Percentiles rank a stretch among this genome's conserved stretches.
Conservation (phyloP, 2,888 invertebrate species). For the Oeneis ivallda region DNA sequence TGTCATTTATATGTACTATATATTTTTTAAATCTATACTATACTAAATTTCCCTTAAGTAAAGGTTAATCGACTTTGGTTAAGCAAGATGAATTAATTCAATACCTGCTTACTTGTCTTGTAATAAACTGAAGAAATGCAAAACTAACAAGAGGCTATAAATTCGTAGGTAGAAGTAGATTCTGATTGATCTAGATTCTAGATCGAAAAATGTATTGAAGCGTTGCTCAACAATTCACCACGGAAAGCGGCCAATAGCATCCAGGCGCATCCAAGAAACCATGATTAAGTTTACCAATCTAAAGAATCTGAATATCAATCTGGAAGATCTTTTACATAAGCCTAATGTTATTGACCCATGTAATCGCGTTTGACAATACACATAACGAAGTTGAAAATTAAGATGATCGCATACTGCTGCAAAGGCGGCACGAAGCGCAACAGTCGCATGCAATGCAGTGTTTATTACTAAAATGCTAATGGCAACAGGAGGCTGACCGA, state of each 20-base stretch:
- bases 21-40: too few species aligned
- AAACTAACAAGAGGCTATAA: not conserved
- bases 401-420: not conserved
- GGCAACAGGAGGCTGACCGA: too few species aligned
- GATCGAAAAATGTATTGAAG: not conserved
- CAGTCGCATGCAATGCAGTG: too few species aligned
- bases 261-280: not conserved
- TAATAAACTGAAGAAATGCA: too few species aligned
- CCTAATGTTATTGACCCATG: constrained; percentile 13
- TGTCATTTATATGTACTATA: too few species aligned
- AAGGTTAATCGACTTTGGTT: too few species aligned
- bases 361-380: constrained; percentile 40
- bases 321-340: constrained; percentile 2
- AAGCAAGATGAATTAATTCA: too few species aligned
- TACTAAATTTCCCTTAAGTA: too few species aligned
- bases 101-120: too few species aligned
- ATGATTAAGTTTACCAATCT: constrained; percentile 9
- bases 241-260: not conserved
- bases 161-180: not conserved
- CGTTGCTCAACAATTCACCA: too few species aligned
- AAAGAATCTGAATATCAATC: constrained; percentile 12
- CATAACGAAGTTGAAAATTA: constrained; percentile 37
- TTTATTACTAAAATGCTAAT: too few species aligned
- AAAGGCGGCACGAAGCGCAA: not conserved
- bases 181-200: not conserved